phyloP scores from a whole-genome alignment of 2,113 vertebrate genomes.

The Carassius gibelio region DNA sequence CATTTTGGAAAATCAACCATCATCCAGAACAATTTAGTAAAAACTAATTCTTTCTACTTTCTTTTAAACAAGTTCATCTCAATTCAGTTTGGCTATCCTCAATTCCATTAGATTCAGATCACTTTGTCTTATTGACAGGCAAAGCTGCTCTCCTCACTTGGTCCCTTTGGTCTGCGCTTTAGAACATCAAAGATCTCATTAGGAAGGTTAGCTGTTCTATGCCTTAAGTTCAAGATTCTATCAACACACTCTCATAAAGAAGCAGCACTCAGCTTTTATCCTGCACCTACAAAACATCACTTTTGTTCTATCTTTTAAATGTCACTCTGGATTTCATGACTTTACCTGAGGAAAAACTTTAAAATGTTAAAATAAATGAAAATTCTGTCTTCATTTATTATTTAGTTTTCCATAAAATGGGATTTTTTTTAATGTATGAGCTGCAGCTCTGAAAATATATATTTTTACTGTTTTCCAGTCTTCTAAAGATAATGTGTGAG shows the following conservation, averaged over 20 bases:
- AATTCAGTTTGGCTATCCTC: conserved; percentile 14
- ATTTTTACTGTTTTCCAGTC: not conserved
- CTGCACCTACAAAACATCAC: not conserved
- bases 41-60: not conserved
- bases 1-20: conserved; percentile 5
- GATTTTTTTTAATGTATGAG: not conserved
- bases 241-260: conserved; percentile 12
- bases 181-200: conserved; percentile 30
- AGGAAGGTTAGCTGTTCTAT: conserved; percentile 1
- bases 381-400: not conserved
- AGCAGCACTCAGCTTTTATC: not conserved
- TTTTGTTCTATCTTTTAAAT: conserved; percentile 7
- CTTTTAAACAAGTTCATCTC: not conserved
- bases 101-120: conserved; percentile 23
- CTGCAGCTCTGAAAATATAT: not conserved
- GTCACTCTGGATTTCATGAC: not conserved
- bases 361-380: not conserved
- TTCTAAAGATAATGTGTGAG: not conserved
- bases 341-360: not conserved
- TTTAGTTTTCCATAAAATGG: not conserved
- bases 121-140: conserved; percentile 11
- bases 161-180: conserved; percentile 9
- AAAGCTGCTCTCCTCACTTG: not conserved
- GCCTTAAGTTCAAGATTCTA: not conserved
- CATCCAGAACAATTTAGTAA: not conserved